These are phyloP conservation scores for Dysdera silvatica DNA, from an alignment of 1,140 invertebrate species.

Conservation along the genomic window DNA sequence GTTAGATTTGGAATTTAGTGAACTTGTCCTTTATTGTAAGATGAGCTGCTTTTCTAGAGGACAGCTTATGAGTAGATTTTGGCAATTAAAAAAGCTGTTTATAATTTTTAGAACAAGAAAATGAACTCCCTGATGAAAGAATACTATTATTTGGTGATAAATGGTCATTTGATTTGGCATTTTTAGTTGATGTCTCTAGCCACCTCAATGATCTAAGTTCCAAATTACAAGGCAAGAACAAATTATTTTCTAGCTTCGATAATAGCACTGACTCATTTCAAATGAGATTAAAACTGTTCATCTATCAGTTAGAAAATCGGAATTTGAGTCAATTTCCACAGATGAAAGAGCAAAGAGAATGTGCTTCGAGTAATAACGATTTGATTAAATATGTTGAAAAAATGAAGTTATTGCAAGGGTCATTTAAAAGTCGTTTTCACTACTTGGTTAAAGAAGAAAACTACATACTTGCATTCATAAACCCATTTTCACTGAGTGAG, in stretches of 20 bases:
- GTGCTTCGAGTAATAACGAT: background rate
- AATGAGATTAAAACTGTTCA: slow-evolving; percentile 7
- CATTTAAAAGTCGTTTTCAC: background rate
- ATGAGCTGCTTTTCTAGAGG: background rate
- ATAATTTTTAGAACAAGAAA: no score
- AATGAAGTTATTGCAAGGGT: background rate
- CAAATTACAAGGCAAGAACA: background rate
- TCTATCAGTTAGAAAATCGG: background rate
- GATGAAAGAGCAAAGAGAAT: background rate
- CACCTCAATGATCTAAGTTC: slow-evolving; percentile 5
- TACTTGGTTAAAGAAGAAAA: background rate
- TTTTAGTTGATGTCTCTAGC: slow-evolving; percentile 10
- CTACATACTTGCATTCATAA: background rate
- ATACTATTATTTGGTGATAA: no score
- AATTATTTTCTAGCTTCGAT: background rate
- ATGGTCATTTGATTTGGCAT: background rate
- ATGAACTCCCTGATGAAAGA: no score
- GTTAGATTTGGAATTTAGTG: background rate
- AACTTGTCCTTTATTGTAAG: background rate
- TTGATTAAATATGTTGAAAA: slow-evolving; percentile 7
- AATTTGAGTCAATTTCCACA: background rate
- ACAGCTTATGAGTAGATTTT: no score
- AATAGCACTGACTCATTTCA: slow-evolving; percentile 1
- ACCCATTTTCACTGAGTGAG: background rate
- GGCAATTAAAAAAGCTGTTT: no score